Evolutionary conservation across 2,888 invertebrate genomes (phyloP).

Genomic region (Synergus laeviventris): DNA sequence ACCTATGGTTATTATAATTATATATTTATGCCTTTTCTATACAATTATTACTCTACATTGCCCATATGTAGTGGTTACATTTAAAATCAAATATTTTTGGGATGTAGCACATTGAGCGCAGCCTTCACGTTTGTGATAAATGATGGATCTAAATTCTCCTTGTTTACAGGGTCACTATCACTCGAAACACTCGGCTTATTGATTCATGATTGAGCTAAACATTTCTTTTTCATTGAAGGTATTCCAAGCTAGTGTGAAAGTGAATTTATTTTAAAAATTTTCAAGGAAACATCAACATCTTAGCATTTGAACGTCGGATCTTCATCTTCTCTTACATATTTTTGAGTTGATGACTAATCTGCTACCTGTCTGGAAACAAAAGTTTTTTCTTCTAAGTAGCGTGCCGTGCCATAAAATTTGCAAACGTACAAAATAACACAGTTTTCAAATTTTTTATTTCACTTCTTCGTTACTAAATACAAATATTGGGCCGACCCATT

Average conservation of each 20-base stretch:
- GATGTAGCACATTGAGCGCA: too few relatives aligned
- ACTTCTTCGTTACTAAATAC: conserved; percentile 13
- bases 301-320: not conserved
- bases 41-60: too few relatives aligned
- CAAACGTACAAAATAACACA: conserved; percentile 31
- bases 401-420: not conserved
- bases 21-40: too few relatives aligned
- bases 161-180: too few relatives aligned
- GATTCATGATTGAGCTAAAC: not conserved
- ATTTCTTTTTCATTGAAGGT: conserved; percentile 12
- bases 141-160: too few relatives aligned
- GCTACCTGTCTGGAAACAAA: not conserved
- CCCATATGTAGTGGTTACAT: too few relatives aligned
- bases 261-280: not conserved
- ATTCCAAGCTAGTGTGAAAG: not conserved
- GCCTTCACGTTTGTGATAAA: too few relatives aligned
- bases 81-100: too few relatives aligned
- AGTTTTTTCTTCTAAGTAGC: not conserved
- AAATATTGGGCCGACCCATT: not conserved
- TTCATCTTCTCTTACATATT: not conserved
- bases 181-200: not conserved
- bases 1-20: too few relatives aligned
- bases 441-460: conserved; percentile 18
- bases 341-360: not conserved
- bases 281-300: not conserved